These are phyloP conservation scores for Orthosia cruda DNA, from an alignment of 2,888 invertebrate genomes.

Conservation along the genomic window DNA sequence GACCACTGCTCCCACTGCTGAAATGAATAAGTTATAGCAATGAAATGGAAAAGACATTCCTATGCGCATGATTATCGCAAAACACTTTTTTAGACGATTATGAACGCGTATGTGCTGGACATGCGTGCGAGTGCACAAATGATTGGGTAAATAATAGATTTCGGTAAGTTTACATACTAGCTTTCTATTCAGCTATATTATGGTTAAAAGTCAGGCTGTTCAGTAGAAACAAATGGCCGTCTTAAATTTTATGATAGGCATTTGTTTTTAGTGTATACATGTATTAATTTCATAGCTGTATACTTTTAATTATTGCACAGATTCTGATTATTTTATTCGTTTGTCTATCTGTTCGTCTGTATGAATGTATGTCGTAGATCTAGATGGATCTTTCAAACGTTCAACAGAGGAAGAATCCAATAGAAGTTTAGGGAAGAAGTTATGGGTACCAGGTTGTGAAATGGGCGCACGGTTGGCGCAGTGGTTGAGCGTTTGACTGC, in stretches of 20 bases:
- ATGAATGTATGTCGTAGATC: background rate
- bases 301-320: background rate
- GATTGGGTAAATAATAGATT: constrained; percentile 12
- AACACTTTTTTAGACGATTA: background rate
- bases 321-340: background rate
- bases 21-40: background rate
- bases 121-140: constrained; percentile 12
- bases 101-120: background rate
- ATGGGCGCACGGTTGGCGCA: too few species aligned
- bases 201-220: constrained; percentile 27
- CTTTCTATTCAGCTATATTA: constrained; percentile 20
- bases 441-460: too few species aligned
- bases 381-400: background rate
- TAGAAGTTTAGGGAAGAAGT: too few species aligned
- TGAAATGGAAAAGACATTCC: background rate
- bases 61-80: background rate
- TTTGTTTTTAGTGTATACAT: constrained; percentile 35
- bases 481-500: too few species aligned
- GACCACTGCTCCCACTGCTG: too few species aligned
- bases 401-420: background rate
- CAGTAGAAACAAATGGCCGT: constrained; percentile 4
- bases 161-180: background rate
- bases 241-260: background rate
- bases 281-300: constrained; percentile 14
- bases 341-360: background rate